These are phyloP conservation scores for Tinamus major DNA, from an alignment of 2,797 vertebrate species.

Conservation along the genomic window DNA sequence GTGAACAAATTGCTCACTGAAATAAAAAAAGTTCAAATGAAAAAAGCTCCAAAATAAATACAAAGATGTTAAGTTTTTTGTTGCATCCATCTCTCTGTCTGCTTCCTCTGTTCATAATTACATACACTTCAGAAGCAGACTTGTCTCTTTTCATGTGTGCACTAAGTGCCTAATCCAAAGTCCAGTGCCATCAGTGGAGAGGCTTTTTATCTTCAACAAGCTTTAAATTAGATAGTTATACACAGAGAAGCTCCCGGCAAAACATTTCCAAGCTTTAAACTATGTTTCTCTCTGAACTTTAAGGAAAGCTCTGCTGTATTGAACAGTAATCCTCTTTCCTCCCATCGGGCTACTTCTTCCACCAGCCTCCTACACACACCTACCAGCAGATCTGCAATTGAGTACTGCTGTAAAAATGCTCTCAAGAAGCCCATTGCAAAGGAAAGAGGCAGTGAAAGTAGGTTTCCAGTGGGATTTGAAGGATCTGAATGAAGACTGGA, in stretches of 20 bases:
- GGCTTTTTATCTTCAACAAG: background rate
- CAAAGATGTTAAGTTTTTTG: background rate
- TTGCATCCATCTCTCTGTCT: background rate
- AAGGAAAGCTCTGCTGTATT: background rate
- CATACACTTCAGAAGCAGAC: background rate
- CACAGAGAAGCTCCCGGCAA: background rate
- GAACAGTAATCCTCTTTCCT: background rate
- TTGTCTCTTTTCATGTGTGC: background rate
- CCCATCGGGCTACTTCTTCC: background rate
- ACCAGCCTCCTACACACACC: background rate
- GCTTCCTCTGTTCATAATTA: background rate
- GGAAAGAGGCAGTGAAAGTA: background rate
- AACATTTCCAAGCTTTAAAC: background rate
- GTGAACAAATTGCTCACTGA: constrained; percentile 1
- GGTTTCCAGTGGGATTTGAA: background rate
- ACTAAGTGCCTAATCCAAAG: background rate
- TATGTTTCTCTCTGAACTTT: background rate
- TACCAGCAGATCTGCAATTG: background rate
- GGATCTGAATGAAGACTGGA: background rate
- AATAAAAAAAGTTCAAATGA: background rate
- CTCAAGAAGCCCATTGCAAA: background rate
- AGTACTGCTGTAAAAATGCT: background rate
- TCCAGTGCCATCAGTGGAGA: rapidly evolving
- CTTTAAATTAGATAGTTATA: background rate
- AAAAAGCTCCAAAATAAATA: constrained; percentile 9